Conservation (phyloP, 2,797 vertebrate genomes). For the Lepidocolaptes lacrymiger region DNA sequence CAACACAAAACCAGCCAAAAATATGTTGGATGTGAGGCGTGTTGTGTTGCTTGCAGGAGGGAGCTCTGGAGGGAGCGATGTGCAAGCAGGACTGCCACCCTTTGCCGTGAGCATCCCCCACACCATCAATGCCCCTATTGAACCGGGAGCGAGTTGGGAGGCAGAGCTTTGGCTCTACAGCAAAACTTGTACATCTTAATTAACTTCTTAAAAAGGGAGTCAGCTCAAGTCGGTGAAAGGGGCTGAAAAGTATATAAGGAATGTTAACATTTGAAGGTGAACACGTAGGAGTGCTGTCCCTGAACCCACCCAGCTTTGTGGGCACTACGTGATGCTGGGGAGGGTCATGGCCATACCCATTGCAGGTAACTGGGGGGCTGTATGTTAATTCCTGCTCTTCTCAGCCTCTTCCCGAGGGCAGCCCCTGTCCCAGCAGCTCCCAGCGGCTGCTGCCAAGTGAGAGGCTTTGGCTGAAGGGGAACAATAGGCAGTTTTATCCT, state of each 20-base stretch:
- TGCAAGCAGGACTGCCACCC: neutral
- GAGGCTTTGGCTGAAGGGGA: constrained; percentile 18
- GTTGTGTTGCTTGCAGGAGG: neutral
- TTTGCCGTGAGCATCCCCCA: neutral
- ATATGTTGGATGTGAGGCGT: neutral
- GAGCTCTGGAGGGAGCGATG: neutral
- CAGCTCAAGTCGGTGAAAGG: neutral
- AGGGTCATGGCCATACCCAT: rapidly evolving
- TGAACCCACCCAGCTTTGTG: neutral
- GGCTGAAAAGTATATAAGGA: neutral
- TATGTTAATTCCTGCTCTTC: neutral
- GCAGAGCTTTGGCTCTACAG: constrained; percentile 3
- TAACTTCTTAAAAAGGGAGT: neutral
- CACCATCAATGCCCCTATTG: constrained; percentile 23
- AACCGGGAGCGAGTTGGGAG: neutral
- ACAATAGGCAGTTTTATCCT: constrained; percentile 65
- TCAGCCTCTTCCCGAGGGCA: constrained; percentile 5
- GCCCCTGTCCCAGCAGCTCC: constrained; percentile 3
- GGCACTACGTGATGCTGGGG: rapidly evolving
- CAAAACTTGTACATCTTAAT: constrained; percentile 9
- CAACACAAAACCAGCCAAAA: neutral
- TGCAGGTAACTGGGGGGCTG: neutral
- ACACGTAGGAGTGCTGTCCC: neutral
- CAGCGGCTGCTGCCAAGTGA: constrained; percentile 44
- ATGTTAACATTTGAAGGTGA: neutral